These are phyloP conservation scores for Baryphthengus martii DNA, from an alignment of 2,113 vertebrate species.

Conservation along the genomic window DNA sequence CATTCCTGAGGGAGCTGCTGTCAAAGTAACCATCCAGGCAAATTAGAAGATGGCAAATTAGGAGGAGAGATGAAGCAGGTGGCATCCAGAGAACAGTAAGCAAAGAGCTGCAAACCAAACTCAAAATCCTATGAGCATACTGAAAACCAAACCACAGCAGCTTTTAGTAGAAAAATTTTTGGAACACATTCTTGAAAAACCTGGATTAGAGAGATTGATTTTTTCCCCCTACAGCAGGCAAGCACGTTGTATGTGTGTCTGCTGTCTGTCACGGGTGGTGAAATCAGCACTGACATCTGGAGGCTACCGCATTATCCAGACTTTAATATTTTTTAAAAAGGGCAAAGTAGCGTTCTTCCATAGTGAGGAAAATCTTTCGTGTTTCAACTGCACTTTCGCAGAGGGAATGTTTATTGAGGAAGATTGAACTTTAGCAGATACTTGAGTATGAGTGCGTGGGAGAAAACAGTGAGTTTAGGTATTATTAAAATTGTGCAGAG, in stretches of 20 bases:
- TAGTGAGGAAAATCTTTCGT: not conserved
- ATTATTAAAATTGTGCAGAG: not conserved
- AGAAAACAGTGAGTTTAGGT: not conserved
- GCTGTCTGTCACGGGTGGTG: not conserved
- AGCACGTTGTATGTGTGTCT: not conserved
- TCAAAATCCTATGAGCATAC: not conserved
- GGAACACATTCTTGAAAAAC: not conserved
- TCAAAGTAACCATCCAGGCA: not conserved
- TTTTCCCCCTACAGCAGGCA: not conserved
- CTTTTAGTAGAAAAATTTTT: not conserved
- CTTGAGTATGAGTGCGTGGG: not conserved
- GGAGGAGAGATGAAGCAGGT: not conserved
- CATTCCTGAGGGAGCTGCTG: constrained; percentile 1
- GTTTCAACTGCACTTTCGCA: not conserved
- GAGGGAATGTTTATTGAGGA: not conserved
- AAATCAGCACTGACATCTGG: not conserved
- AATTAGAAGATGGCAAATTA: constrained; percentile 32
- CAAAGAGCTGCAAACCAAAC: not conserved
- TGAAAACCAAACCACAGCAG: not conserved
- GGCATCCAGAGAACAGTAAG: not conserved
- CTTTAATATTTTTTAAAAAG: not conserved
- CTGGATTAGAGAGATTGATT: not conserved
- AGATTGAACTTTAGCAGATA: not conserved
- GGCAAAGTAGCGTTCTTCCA: not conserved
- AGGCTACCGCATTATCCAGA: not conserved